Evolutionary conservation across 2,888 invertebrate genomes (phyloP).

Genomic region (Didymodactylos carnosus): DNA sequence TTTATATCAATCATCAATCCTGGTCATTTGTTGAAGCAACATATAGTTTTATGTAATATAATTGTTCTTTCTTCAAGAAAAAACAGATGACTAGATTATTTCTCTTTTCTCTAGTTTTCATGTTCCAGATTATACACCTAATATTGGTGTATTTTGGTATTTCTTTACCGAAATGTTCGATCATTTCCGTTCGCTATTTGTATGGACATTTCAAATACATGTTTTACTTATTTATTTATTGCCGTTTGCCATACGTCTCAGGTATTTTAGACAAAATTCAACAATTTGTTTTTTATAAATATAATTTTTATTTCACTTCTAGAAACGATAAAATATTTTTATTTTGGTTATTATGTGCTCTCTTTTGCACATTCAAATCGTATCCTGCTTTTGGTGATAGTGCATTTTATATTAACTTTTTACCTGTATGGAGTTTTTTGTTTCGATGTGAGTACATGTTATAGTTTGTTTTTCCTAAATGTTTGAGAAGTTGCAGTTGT

Average conservation of each 20-base stretch:
- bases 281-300: neutral
- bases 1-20: neutral
- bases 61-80: neutral
- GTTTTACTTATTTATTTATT: conserved; percentile 63
- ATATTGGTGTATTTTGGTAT: conserved; percentile 95
- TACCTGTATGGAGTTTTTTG: conserved; percentile 74
- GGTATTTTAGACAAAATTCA: no score
- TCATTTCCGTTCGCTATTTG: conserved; percentile 79
- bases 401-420: conserved; percentile 64
- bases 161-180: conserved; percentile 99
- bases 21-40: neutral
- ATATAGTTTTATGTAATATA: neutral
- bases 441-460: conserved; percentile 53
- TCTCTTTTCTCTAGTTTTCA: neutral
- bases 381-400: conserved; percentile 90
- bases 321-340: conserved; percentile 34
- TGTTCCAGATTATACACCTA: conserved; percentile 80
- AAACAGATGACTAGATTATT: no score
- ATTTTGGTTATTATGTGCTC: conserved; percentile 36
- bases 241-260: conserved; percentile 46
- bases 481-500: no score
- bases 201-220: conserved; percentile 89
- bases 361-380: conserved; percentile 78
- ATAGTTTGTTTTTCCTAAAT: neutral
- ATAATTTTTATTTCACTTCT: conserved; percentile 17